Base-by-base conservation (phyloP, 2,113 vertebrate genomes). In the Sarotherodon lohbergeri region DNA sequence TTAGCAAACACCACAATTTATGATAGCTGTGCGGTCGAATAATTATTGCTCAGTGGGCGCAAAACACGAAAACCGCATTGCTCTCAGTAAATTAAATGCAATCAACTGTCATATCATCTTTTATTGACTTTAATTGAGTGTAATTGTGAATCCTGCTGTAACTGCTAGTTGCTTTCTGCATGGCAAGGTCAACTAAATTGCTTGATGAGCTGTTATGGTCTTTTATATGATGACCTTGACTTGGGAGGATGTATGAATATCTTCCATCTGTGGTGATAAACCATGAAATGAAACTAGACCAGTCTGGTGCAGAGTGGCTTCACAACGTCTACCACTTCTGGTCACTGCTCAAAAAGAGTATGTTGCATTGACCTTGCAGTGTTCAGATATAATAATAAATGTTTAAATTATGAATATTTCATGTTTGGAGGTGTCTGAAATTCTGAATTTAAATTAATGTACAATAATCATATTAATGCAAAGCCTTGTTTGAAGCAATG, bases 41-140 rank as follows among this genome's bases (percentile, higher is more conserved):
- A 90, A 92, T 94, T 89, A 91, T 92, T 90, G 85, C 91, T 86
- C 89, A 87, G 82, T 85, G 86, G 91, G 91, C 46, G 29, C 85
- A 87, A 90, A 87, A 87, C 85, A 71, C 24, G 34, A 84, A 92
- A 93, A 92, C 82, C 89, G 86, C 91, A 93, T 90, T 93, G 81
- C 93, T 88, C 91, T 83, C 78, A 76, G 88, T 93, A 90, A 95
- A 95, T 95, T 90, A 93, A 93, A 93, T 84, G 84, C 90, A 95
- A 95, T 96, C 91, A 93, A 90, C 94, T 94, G 92, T 94, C 92
- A 89, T 86, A 94, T 93, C 90, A 92, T 91, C 83, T 93, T 91
- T 94, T 92, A 94, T 95, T 95, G 94, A 94, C 92, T 93, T 93
- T 93, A 95, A 94, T 95, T 95, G 92, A 92, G 86, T 91, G 66